Evolutionary conservation across 92 coral and sea anemone genomes (phyloP).

Genomic region (Desmophyllum pertusum): DNA sequence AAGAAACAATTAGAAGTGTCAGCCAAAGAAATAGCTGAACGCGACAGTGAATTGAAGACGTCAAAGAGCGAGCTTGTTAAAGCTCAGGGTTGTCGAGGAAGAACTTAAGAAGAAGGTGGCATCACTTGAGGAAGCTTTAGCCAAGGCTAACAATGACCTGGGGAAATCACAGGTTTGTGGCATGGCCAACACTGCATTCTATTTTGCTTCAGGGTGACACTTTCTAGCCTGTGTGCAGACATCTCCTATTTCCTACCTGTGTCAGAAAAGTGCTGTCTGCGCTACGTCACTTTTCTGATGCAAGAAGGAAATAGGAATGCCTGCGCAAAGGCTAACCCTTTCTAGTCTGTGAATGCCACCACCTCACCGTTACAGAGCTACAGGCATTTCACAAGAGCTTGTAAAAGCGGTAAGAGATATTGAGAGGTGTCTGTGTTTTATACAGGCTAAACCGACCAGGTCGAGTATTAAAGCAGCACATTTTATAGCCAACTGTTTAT

Average conservation of each 20-base stretch:
- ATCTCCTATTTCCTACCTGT: no score
- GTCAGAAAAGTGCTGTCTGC: no score
- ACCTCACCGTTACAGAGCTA: no score
- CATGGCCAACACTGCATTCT: neutral
- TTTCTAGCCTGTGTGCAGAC: neutral
- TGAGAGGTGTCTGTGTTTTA: neutral
- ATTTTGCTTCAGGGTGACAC: neutral
- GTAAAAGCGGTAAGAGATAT: neutral
- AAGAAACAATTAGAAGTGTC: slow-evolving; percentile 66
- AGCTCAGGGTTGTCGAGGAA: slow-evolving; percentile 55
- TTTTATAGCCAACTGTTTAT: neutral
- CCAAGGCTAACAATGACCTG: slow-evolving; percentile 77
- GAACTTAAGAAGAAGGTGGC: slow-evolving; percentile 73
- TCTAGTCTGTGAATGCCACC: neutral
- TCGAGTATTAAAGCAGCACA: neutral
- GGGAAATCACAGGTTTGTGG: slow-evolving; percentile 68
- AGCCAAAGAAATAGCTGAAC: slow-evolving; percentile 63
- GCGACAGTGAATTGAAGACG: slow-evolving; percentile 71
- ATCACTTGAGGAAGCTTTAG: slow-evolving; percentile 80
- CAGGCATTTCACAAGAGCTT: neutral
- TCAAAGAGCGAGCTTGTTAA: slow-evolving; percentile 64
- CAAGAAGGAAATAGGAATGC: no score
- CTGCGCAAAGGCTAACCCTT: neutral
- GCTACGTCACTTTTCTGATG: no score
- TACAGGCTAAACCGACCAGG: neutral